Evolutionary conservation across 1,140 invertebrate genomes (phyloP).

Genomic region (Mamestra configurata): DNA sequence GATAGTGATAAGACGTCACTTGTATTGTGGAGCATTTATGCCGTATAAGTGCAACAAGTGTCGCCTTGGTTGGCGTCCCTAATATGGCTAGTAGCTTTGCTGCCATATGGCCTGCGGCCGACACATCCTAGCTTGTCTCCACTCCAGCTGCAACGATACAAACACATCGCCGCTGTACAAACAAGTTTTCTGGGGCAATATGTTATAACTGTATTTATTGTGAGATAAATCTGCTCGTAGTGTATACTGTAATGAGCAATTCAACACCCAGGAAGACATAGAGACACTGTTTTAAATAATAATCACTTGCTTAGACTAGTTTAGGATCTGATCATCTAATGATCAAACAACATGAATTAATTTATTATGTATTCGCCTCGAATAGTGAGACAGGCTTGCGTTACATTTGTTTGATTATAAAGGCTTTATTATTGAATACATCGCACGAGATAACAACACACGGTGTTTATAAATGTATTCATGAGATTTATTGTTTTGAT

Average conservation of each 20-base stretch:
- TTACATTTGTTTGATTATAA: slow-evolving; percentile 15
- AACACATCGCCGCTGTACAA: slow-evolving; percentile 60
- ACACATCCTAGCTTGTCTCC: slow-evolving; percentile 79
- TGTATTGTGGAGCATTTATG: slow-evolving; percentile 82
- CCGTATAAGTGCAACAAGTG: slow-evolving; percentile 87
- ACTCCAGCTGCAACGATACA: slow-evolving; percentile 67
- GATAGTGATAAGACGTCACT: slow-evolving; percentile 72
- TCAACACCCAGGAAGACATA: not conserved
- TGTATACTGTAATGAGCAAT: not conserved
- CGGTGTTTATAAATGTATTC: slow-evolving; percentile 57
- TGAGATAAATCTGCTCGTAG: not conserved
- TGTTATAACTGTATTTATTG: slow-evolving; percentile 42
- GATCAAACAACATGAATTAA: slow-evolving; percentile 2
- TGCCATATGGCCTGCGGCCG: slow-evolving; percentile 83
- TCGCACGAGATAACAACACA: slow-evolving; percentile 60
- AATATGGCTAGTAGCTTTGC: slow-evolving; percentile 79
- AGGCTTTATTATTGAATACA: slow-evolving; percentile 52
- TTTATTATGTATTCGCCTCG: not conserved
- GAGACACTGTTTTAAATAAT: not conserved
- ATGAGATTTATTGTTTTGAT: slow-evolving; percentile 53
- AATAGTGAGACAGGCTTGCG: not conserved
- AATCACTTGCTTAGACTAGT: not conserved
- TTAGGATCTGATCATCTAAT: not conserved
- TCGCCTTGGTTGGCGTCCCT: slow-evolving; percentile 82
- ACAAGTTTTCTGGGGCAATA: slow-evolving; percentile 66